Evolutionary conservation across 2,888 invertebrate genomes (phyloP).

Genomic region (Sinohyriopsis cumingii): DNA sequence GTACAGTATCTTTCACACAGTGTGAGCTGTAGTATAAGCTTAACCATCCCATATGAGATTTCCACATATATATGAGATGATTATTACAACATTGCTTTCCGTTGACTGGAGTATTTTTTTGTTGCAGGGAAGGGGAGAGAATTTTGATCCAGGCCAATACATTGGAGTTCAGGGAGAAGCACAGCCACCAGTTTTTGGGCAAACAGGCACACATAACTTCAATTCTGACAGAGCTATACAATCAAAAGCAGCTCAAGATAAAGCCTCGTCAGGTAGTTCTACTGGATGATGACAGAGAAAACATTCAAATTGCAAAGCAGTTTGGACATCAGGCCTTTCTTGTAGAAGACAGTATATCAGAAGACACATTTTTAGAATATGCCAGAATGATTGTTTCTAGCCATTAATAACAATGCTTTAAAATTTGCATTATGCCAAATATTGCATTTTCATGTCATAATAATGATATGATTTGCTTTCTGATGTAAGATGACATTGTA

Average conservation of each 20-base stretch:
- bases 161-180: conserved; percentile 53
- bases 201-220: conserved; percentile 63
- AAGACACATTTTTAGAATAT: conserved; percentile 42
- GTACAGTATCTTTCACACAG: no score
- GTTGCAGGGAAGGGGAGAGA: conserved; percentile 54
- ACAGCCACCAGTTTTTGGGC: conserved; percentile 49
- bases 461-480: no score
- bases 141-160: conserved; percentile 63
- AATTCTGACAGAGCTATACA: conserved; percentile 58
- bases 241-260: conserved; percentile 43
- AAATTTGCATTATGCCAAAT: not conserved
- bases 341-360: conserved; percentile 47
- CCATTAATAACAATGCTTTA: conserved; percentile 26
- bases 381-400: conserved; percentile 21
- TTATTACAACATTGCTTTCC: not conserved
- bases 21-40: no score
- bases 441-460: not conserved
- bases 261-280: conserved; percentile 58
- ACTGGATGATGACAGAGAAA: conserved; percentile 62
- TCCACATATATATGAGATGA: not conserved
- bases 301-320: conserved; percentile 56
- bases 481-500: no score
- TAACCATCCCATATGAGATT: not conserved
- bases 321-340: conserved; percentile 61
- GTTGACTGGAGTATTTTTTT: conserved; percentile 2